Base-by-base conservation (phyloP, 2,888 invertebrate genomes). In the Branchellion lobata region DNA sequence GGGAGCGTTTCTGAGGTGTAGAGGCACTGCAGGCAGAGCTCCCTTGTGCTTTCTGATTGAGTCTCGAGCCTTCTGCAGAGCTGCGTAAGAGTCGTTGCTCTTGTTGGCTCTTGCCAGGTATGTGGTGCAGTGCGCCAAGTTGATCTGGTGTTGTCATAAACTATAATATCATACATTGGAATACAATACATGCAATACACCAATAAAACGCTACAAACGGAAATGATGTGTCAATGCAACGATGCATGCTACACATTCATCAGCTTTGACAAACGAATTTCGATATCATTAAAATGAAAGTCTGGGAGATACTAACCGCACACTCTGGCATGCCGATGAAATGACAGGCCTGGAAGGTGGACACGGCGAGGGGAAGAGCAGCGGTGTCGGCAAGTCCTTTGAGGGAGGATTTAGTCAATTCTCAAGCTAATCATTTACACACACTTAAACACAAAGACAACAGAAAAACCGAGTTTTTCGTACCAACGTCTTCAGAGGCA, bases 291-390 rank as follows among this genome's bases (percentile, higher is more conserved):
- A 47, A 47, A 47, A n/a, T n/a, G n/a, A n/a, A n/a, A n/a, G n/a
- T n/a, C n/a, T n/a, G n/a, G n/a, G 8, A 40, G 40, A 8, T 53
- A 79, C 83, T 83, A 83, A 93, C 92, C 86, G 93, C 92, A 84
- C 92, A 91, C 85, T 94, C 94, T 0, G 93, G 93, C 92, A 92
- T 92, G 11, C 94, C 94, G 57, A 94, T 88, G 81, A 92, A 89
- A 86, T 93, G 92, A 84, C 93, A 93, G 0, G 92, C 93, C 83
- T 93, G 92, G 89, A 92, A 90, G 51, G 93, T 92, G 3, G 92
- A 90, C 1, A 93, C 91, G 0, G 93, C 92, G 84, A 92, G 89
- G 47, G 89, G 90, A 65, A 92, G 82, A 0, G 92, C 92, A 82
- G 87, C 89, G 0, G 91, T 91, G 86, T 88, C 87, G 82, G 89